phyloP scores from a whole-genome alignment of 2,888 invertebrate genomes.

The Meghimatium bilineatum region DNA sequence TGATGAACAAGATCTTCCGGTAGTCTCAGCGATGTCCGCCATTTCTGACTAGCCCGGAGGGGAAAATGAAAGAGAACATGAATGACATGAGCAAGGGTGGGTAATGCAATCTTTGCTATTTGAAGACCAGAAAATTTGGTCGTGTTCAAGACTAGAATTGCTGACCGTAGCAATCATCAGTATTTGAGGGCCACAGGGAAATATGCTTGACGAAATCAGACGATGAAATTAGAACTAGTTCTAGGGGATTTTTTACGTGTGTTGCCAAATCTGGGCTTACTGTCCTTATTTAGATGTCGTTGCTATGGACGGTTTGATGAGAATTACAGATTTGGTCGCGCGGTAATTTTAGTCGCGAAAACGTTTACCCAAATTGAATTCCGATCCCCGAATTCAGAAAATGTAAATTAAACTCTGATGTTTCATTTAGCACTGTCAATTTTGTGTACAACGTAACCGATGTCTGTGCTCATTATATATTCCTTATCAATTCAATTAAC shows the following conservation, averaged over 20 bases:
- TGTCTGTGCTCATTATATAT: too few species aligned
- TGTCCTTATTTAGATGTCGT: not conserved
- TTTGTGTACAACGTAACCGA: too few species aligned
- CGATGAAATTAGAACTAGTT: not conserved
- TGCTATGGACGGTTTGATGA: not conserved
- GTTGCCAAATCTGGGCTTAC: conserved; percentile 1
- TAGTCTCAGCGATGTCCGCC: conserved; percentile 21
- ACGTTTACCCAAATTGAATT: too few species aligned
- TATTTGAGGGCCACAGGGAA: conserved; percentile 9
- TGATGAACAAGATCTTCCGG: conserved; percentile 34
- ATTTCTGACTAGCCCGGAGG: conserved; percentile 17
- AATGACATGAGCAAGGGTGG: conserved; percentile 5
- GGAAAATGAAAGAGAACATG: not conserved
- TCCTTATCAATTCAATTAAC: too few species aligned
- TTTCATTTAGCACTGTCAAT: too few species aligned
- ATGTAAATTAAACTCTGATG: too few species aligned
- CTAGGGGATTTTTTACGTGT: not conserved
- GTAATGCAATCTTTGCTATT: conserved; percentile 36
- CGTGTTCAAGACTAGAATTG: not conserved
- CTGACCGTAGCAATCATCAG: conserved; percentile 14
- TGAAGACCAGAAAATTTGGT: conserved; percentile 28
- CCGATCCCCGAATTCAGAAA: too few species aligned
- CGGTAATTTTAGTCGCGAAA: too few species aligned
- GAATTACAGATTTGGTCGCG: not conserved
- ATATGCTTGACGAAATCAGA: not conserved